Percentiles rank a stretch among this genome's conserved stretches.
These are phyloP conservation scores for Hafferia zeledoni DNA, from an alignment of 2,797 vertebrate species.

Conservation along the genomic window DNA sequence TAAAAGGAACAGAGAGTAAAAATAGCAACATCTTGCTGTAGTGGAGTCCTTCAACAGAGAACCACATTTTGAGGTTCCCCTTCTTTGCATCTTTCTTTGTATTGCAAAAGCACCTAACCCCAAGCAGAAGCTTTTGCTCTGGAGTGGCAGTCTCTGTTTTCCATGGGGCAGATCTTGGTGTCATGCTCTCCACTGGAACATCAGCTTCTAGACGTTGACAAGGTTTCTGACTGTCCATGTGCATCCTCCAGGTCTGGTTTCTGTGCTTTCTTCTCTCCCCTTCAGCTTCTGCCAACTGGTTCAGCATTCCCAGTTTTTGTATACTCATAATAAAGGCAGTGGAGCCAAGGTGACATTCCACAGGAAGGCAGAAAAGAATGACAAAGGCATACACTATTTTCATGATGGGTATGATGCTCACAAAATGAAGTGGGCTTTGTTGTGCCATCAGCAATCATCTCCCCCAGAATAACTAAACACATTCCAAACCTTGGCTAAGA, in stretches of 20 bases:
- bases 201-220: not conserved
- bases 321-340: not conserved
- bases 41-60: not conserved
- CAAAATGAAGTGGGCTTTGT: not conserved
- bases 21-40: constrained; percentile 18
- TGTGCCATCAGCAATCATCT: not conserved
- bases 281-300: not conserved
- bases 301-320: not conserved
- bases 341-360: not conserved
- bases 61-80: constrained; percentile 3
- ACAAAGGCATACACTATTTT: not conserved
- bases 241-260: not conserved
- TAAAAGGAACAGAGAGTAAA: constrained; percentile 23
- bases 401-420: not conserved
- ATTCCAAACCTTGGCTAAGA: not conserved
- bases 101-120: not conserved
- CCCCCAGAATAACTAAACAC: not conserved
- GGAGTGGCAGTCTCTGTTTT: not conserved
- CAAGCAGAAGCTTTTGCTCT: not conserved
- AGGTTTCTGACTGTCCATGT: not conserved
- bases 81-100: constrained; percentile 30
- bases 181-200: not conserved
- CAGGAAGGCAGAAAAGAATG: not conserved
- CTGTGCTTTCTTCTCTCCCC: not conserved
- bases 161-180: not conserved